Base-by-base conservation (phyloP, 2,888 invertebrate species). In the Sinopyrophorus schimmeli region DNA sequence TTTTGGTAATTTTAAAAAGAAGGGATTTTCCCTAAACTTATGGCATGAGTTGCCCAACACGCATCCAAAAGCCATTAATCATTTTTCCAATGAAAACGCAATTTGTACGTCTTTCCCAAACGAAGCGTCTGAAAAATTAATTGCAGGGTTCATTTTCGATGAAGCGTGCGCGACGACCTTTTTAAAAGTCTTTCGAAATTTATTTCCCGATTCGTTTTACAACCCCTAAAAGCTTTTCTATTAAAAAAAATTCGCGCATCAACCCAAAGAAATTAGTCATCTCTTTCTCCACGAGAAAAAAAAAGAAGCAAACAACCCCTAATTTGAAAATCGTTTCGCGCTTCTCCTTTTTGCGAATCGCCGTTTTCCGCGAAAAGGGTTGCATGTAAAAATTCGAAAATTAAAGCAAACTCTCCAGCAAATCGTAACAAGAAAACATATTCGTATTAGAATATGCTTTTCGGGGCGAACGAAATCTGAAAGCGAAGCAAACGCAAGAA, bases 31-130 rank as follows among this genome's bases (percentile, higher is more conserved):
- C 53, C 47, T 51, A 57, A 60, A 60, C 63, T 63, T 63, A 63
- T 61, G 63, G 60, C 60, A 47, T 61, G 57, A 60, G 58, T 58
- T 60, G 53, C 55, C 55, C 53, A 58, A 54, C 61, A 59, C 59
- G 58, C 54, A 59, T 49, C 41, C 38, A 40, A 44, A 17, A n/a
- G 20, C 32, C 55, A 55, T 58, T 51, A 66, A 69, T 70, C 69
- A 69, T 65, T 58, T 59, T 59, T 55, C 58, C 65, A 66, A 67
- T 67, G 64, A 66, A 66, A 67, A 59, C 56, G 65, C 63, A 63
- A 67, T 69, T 68, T 60, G 55, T 51, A 47, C 44, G 50, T 47
- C 51, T 53, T 55, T 47, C n/a, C n/a, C n/a, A n/a, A n/a, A n/a
- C n/a, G n/a, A n/a, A n/a, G n/a, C n/a, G 20, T 30, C 47, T 30